These are phyloP conservation scores for Hypselothyrea guttata DNA, from an alignment of 2,888 invertebrate species.

Conservation along the genomic window DNA sequence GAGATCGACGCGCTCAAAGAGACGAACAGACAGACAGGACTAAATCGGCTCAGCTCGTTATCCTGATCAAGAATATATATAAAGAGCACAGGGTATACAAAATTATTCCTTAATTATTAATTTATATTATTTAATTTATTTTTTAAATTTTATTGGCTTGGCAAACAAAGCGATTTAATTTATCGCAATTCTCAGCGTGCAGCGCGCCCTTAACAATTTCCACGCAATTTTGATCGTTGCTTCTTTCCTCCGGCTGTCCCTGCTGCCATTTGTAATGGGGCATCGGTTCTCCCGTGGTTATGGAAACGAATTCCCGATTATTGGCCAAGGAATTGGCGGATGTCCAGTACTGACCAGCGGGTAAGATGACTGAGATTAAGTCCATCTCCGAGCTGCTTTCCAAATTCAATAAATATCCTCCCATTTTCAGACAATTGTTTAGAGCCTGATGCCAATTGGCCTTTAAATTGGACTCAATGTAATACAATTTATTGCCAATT, in stretches of 20 bases:
- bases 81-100: too few relatives aligned
- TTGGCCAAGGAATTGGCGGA: constrained; percentile 22
- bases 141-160: constrained; percentile 23
- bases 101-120: too few relatives aligned
- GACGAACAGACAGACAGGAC: too few relatives aligned
- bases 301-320: constrained; percentile 5
- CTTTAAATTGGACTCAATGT: constrained; percentile 4
- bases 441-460: constrained; percentile 26
- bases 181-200: background rate
- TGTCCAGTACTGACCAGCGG: constrained; percentile 16
- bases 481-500: constrained; percentile 24
- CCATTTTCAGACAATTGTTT: constrained; percentile 26
- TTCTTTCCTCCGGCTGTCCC: constrained; percentile 14
- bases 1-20: too few relatives aligned
- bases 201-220: constrained; percentile 1
- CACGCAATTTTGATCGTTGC: constrained; percentile 10
- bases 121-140: too few relatives aligned
- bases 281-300: constrained; percentile 28
- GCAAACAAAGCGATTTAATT: constrained; percentile 13
- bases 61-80: too few relatives aligned
- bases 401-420: constrained; percentile 31
- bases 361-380: background rate
- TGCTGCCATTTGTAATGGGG: constrained; percentile 24
- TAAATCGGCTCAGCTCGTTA: too few relatives aligned
- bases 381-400: constrained; percentile 34